phyloP scores from a whole-genome alignment of 2,888 invertebrate species.

The Itoplectis maculator region DNA sequence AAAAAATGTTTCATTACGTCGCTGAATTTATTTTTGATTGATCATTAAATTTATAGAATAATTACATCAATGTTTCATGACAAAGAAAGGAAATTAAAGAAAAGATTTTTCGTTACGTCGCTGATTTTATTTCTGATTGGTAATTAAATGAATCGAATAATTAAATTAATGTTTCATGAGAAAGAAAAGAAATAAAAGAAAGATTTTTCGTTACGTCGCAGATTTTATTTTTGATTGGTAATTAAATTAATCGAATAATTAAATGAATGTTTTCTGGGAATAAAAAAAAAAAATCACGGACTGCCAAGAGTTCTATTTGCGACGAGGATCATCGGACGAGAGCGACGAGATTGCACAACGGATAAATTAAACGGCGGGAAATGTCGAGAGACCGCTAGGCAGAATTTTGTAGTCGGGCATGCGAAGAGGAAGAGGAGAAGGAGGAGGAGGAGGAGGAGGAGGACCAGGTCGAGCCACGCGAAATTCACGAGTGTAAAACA shows the following conservation, averaged over 20 bases:
- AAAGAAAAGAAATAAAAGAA: too few relatives aligned
- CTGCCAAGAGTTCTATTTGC: constrained; percentile 70
- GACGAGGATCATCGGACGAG: constrained; percentile 31
- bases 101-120: too few relatives aligned
- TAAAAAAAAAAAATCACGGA: background rate
- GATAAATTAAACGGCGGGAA: constrained; percentile 69
- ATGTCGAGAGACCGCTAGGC: constrained; percentile 66
- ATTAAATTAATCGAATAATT: background rate
- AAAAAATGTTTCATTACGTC: too few relatives aligned
- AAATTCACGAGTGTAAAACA: constrained; percentile 38
- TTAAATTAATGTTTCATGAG: too few relatives aligned
- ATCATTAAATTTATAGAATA: too few relatives aligned
- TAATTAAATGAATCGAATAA: too few relatives aligned
- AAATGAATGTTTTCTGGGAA: background rate
- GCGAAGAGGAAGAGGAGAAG: constrained; percentile 27
- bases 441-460: constrained; percentile 25
- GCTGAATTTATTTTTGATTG: too few relatives aligned
- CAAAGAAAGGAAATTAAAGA: too few relatives aligned
- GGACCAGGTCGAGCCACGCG: too few relatives aligned
- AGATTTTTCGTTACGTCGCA: too few relatives aligned
- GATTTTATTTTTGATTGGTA: background rate
- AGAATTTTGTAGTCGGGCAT: constrained; percentile 63
- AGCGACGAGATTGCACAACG: constrained; percentile 70
- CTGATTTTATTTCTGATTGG: too few relatives aligned
- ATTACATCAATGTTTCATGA: too few relatives aligned